Base-by-base conservation (phyloP, 2,888 invertebrate species). In the Tachina grossa region DNA sequence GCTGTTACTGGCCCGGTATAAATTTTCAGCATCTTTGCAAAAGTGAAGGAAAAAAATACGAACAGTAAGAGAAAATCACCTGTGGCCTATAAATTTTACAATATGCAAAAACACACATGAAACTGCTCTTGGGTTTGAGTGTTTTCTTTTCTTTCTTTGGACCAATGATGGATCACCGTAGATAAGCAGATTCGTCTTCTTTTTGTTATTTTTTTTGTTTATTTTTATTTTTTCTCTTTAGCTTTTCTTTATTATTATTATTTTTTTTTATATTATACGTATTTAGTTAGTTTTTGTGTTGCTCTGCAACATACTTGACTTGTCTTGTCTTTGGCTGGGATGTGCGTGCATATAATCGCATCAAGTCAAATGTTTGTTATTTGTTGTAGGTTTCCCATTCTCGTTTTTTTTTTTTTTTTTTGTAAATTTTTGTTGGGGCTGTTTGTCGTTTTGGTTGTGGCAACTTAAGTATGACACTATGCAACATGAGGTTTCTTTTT, bases 281-380 rank as follows among this genome's bases (percentile, higher is more conserved):
- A n/a, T 55, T n/a, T 43, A 6, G 49, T 2, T 45, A 4, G 45
- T 16, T 51, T 81, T 51, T 19, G 65, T 49, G 51, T 55, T 65
- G 5, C 31, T 47, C 68, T 74, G 59, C 59, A 74, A 84, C 66
- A 83, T 78, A 53, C 59, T 84, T 75, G 78, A 47, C 63, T 84
- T 85, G 83, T 78, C 76, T 72, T 74, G 57, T 63, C 51, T 84
- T 72, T 74, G 51, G 68, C 45, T 84, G 75, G 47, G 79, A 85
- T 83, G 85, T 85, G 85, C 85, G 85, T 85, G 85, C 83, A 85
- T 83, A 85, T 85, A 85, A 85, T 85, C 85, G 85, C 85, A 85
- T 85, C 85, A 85, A 85, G 85, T 83, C 85, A 85, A 75, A 83
- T 83, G 68, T 85, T 83, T 85, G 79, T 82, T 84, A 81, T 81